These are phyloP conservation scores for Tigriopus japonicus DNA, from an alignment of 1,140 invertebrate species.

Conservation along the genomic window DNA sequence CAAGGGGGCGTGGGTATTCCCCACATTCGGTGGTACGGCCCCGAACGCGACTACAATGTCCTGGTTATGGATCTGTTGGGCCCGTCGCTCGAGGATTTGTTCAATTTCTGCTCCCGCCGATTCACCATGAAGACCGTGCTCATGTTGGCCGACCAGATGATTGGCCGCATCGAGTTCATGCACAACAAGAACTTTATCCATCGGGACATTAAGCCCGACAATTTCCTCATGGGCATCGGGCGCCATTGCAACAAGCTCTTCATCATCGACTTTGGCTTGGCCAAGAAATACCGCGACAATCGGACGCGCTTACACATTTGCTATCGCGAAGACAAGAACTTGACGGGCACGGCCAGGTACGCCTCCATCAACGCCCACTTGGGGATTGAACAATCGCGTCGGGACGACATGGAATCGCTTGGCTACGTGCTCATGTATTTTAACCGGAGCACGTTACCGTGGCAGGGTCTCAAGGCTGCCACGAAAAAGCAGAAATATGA, in stretches of 20 bases:
- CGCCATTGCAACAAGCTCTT: constrained; percentile 25
- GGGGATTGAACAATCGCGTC: constrained; percentile 32
- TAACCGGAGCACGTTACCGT: constrained; percentile 38
- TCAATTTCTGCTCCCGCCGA: constrained; percentile 40
- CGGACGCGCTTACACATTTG: constrained; percentile 36
- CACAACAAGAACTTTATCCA: constrained; percentile 46
- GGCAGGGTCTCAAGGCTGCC: constrained; percentile 39
- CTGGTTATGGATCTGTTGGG: constrained; percentile 43
- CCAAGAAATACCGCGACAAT: constrained; percentile 40
- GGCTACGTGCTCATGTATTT: constrained; percentile 48
- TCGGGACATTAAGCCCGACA: constrained; percentile 24
- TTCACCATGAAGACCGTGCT: constrained; percentile 46
- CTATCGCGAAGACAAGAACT: constrained; percentile 41
- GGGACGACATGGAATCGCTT: constrained; percentile 43
- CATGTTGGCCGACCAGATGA: constrained; percentile 43
- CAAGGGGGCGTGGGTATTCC: constrained; percentile 43
- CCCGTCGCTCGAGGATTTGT: constrained; percentile 41
- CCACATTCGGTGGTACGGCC: constrained; percentile 40
- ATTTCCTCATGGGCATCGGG: constrained; percentile 33
- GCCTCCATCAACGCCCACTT: constrained; percentile 43
- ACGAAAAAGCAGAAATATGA: constrained; percentile 45
- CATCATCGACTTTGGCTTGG: constrained; percentile 45
- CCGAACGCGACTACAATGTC: constrained; percentile 39
- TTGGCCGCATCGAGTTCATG: constrained; percentile 40
- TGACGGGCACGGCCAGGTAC: constrained; percentile 43